A percentile compares a stretch with the other conserved stretches of the same genome.
phyloP scores from a whole-genome alignment of 2,797 vertebrate genomes.

The Lacerta viridis region DNA sequence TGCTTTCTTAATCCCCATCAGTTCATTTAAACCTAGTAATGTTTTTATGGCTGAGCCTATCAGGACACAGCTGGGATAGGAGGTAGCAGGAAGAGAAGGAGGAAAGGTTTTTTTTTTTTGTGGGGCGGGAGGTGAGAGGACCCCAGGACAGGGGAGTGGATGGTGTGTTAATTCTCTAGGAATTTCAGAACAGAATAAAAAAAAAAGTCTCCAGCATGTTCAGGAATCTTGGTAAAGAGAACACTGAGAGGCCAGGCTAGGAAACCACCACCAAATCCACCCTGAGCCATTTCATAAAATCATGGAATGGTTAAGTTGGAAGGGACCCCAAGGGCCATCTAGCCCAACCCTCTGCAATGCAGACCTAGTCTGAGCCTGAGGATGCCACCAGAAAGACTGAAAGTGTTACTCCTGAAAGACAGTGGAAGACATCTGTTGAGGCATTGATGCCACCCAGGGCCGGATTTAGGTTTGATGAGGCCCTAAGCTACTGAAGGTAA shows the following conservation, averaged over 20 bases:
- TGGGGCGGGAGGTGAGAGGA: slow-evolving; percentile 44
- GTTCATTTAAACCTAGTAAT: slow-evolving; percentile 78
- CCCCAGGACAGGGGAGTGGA: slow-evolving; percentile 32
- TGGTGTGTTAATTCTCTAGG: slow-evolving; percentile 40
- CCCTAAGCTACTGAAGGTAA: too few relatives aligned
- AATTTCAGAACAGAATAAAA: neutral
- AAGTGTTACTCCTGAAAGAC: too few relatives aligned
- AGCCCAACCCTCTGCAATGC: too few relatives aligned
- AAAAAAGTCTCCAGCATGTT: fast-evolving
- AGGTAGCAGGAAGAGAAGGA: slow-evolving; percentile 24
- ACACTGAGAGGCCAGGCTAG: neutral
- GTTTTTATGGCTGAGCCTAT: slow-evolving; percentile 72
- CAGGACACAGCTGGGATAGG: slow-evolving; percentile 52
- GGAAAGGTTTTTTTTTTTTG: slow-evolving; percentile 13
- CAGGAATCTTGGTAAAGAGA: neutral
- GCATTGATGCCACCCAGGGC: too few relatives aligned
- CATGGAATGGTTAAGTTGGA: neutral
- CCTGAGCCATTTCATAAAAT: fast-evolving
- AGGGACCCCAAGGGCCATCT: too few relatives aligned
- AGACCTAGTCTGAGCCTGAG: too few relatives aligned
- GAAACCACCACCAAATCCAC: neutral
- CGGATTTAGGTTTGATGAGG: too few relatives aligned
- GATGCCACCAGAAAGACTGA: too few relatives aligned
- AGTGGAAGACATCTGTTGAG: too few relatives aligned
- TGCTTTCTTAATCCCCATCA: slow-evolving; percentile 76